These are phyloP conservation scores for Idaea dimidiata DNA, from an alignment of 2,888 invertebrate species.

Conservation along the genomic window DNA sequence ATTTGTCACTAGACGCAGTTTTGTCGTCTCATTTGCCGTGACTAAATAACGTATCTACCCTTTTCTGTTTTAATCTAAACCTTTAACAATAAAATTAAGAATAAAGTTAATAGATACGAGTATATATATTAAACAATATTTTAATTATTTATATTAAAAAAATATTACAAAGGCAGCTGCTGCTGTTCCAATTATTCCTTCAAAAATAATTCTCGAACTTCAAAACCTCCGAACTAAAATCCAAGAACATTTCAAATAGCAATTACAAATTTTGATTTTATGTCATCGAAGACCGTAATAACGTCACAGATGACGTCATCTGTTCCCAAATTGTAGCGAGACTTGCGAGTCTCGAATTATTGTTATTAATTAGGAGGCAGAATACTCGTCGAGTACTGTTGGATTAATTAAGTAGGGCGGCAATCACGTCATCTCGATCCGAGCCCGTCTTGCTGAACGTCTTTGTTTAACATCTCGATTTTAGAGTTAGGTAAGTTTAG, in stretches of 20 bases:
- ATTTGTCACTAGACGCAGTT: no score
- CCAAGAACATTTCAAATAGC: constrained; percentile 40
- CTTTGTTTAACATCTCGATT: constrained; percentile 69
- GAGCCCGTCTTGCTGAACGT: constrained; percentile 68
- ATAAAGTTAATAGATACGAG: no score
- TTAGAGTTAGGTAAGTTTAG: constrained; percentile 40
- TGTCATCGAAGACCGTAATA: constrained; percentile 45
- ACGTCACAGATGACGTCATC: constrained; percentile 64
- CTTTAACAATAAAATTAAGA: no score
- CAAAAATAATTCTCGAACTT: background rate
- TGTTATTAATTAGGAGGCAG: constrained; percentile 77
- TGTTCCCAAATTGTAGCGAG: constrained; percentile 52
- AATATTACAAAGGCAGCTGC: background rate
- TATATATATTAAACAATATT: no score
- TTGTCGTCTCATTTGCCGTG: no score
- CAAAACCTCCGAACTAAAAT: background rate
- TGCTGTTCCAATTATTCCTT: background rate
- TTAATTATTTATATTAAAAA: background rate
- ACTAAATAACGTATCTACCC: no score
- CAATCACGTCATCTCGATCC: constrained; percentile 70
- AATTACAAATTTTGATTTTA: constrained; percentile 45
- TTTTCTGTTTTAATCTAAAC: no score
- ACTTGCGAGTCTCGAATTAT: constrained; percentile 60
- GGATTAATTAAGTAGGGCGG: constrained; percentile 78
- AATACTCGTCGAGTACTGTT: constrained; percentile 41